A percentile compares a stretch with the other conserved stretches of the same genome.
phyloP scores from a whole-genome alignment of 1,140 invertebrate genomes.

The Aphaenogaster floridana region DNA sequence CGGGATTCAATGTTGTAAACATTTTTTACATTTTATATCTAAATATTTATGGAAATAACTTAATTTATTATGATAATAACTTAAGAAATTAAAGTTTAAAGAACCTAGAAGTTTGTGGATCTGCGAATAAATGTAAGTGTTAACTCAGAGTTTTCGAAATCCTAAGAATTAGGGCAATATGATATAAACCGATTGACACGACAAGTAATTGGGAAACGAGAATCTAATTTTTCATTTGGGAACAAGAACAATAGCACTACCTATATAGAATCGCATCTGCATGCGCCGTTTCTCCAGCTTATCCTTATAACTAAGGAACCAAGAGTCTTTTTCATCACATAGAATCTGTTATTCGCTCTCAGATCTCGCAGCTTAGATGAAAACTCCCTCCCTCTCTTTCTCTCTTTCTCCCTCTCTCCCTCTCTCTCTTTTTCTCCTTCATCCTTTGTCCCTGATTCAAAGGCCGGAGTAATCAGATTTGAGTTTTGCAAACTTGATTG shows the following conservation, averaged over 20 bases:
- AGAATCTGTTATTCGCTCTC: conserved; percentile 50
- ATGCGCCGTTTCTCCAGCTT: conserved; percentile 23
- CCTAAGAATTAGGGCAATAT: background rate
- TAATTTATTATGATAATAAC: background rate
- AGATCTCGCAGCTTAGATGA: conserved; percentile 22
- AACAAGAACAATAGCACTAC: conserved; percentile 9
- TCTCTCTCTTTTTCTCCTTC: conserved; percentile 47
- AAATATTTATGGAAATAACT: background rate
- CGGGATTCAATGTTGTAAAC: background rate
- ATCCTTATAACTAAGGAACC: conserved; percentile 12
- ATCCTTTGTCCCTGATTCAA: conserved; percentile 71
- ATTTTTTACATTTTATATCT: background rate
- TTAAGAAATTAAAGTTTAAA: background rate
- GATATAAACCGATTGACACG: background rate
- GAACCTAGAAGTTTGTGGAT: background rate
- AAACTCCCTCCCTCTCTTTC: conserved; percentile 32
- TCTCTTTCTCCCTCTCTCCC: conserved; percentile 11
- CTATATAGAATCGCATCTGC: conserved; percentile 20
- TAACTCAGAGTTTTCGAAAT: background rate
- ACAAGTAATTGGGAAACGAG: background rate
- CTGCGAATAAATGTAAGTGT: background rate
- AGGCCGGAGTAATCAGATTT: conserved; percentile 75
- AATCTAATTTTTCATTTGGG: background rate
- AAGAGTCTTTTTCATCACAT: conserved; percentile 39
- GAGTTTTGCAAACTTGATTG: conserved; percentile 78